phyloP scores from a whole-genome alignment of 64 coral and sea anemone genomes.

The Pocillopora verrucosa region DNA sequence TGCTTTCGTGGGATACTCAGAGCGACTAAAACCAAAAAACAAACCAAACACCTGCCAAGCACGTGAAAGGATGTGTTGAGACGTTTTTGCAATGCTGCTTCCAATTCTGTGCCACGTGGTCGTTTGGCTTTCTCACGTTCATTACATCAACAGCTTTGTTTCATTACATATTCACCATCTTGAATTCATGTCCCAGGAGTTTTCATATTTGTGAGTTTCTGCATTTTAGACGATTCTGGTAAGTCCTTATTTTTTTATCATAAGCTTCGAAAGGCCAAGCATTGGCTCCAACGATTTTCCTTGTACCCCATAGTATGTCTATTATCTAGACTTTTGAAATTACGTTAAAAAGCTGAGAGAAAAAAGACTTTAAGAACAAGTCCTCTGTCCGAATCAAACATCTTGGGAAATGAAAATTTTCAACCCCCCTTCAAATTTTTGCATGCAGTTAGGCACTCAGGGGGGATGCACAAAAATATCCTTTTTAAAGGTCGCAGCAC shows the following conservation, averaged over 20 bases:
- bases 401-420: too few species aligned
- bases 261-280: neutral
- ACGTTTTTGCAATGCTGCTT: constrained; percentile 1
- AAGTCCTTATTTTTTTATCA: neutral
- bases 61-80: constrained; percentile 12
- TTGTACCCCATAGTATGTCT: too few species aligned
- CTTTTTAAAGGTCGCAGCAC: too few species aligned
- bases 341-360: too few species aligned
- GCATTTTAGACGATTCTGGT: constrained; percentile 17
- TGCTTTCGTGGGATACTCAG: neutral
- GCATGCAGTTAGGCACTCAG: too few species aligned
- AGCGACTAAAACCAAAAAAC: neutral
- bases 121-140: constrained; percentile 16
- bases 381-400: too few species aligned
- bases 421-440: too few species aligned
- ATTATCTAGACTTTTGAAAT: too few species aligned
- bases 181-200: constrained; percentile 8
- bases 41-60: neutral
- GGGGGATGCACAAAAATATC: too few species aligned
- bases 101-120: constrained; percentile 27
- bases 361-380: too few species aligned
- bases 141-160: constrained; percentile 10
- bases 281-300: too few species aligned
- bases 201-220: constrained; percentile 19
- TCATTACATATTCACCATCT: constrained; percentile 35